phyloP scores from a whole-genome alignment of 2,888 invertebrate species.

The Philaethria dido region DNA sequence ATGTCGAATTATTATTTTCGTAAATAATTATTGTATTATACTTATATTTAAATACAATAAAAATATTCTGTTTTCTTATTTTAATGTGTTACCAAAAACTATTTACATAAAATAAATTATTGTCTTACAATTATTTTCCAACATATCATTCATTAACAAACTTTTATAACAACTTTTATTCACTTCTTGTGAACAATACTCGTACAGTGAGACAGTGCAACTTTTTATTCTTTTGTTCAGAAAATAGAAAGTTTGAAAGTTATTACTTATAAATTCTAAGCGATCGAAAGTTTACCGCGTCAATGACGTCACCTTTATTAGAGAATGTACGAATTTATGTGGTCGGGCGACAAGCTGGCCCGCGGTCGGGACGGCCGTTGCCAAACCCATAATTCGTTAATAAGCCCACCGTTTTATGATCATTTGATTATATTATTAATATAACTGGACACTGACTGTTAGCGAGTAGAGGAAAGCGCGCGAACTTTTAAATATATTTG shows the following conservation, averaged over 20 bases:
- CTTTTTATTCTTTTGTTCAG: constrained; percentile 36
- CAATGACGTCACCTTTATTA: constrained; percentile 80
- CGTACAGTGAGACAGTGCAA: constrained; percentile 46
- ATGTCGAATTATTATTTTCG: not conserved
- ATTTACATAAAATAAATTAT: not conserved
- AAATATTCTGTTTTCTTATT: too few species aligned
- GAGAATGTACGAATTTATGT: constrained; percentile 72
- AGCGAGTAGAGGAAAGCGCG: constrained; percentile 45
- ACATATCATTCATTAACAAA: not conserved
- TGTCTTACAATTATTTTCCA: not conserved
- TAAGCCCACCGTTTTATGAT: constrained; percentile 62
- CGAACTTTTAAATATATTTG: constrained; percentile 44
- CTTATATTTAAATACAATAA: not conserved
- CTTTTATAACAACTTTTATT: constrained; percentile 11
- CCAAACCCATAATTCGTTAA: constrained; percentile 71
- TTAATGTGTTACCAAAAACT: too few species aligned
- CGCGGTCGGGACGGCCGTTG: constrained; percentile 59
- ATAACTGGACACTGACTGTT: constrained; percentile 53
- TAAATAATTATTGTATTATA: not conserved
- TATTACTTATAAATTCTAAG: constrained; percentile 48
- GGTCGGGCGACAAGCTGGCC: constrained; percentile 67
- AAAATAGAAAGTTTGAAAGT: constrained; percentile 36
- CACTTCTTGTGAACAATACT: constrained; percentile 16
- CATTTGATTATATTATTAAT: constrained; percentile 43
- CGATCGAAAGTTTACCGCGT: constrained; percentile 57